A percentile compares a stretch with the other conserved stretches of the same genome.
These are phyloP conservation scores for Tetanocera ferruginea DNA, from an alignment of 2,888 invertebrate species.

Conservation along the genomic window DNA sequence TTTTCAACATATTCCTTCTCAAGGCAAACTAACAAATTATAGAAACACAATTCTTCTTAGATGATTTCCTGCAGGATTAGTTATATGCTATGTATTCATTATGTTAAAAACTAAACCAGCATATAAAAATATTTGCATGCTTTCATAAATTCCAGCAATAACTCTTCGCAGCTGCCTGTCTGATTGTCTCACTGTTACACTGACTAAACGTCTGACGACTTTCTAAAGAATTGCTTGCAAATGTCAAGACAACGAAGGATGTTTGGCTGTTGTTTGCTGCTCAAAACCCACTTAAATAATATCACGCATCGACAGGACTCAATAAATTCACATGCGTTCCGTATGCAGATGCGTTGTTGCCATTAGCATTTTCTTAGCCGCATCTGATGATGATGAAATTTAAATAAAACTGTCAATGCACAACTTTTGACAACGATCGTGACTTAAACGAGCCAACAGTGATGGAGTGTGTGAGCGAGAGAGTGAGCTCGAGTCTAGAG, in stretches of 20 bases:
- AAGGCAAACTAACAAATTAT: not conserved
- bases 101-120: not conserved
- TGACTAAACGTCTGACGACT: not conserved
- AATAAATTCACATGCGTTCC: constrained; percentile 33
- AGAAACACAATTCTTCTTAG: not conserved
- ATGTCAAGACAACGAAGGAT: not conserved
- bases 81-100: not conserved
- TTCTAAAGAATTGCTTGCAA: not conserved
- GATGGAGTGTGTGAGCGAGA: not conserved
- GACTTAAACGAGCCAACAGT: not conserved
- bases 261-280: not conserved
- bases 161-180: not conserved
- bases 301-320: constrained; percentile 38
- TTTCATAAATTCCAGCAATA: not conserved
- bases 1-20: not conserved
- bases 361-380: constrained; percentile 47
- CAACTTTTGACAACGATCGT: constrained; percentile 29
- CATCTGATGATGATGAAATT: constrained; percentile 34
- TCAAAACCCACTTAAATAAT: constrained; percentile 25
- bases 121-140: not conserved
- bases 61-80: no score
- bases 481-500: not conserved
- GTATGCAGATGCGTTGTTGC: constrained; percentile 28
- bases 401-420: constrained; percentile 36
- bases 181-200: not conserved